These are phyloP conservation scores for Xestia sexstrigata DNA, from an alignment of 2,888 invertebrate genomes.

Conservation along the genomic window DNA sequence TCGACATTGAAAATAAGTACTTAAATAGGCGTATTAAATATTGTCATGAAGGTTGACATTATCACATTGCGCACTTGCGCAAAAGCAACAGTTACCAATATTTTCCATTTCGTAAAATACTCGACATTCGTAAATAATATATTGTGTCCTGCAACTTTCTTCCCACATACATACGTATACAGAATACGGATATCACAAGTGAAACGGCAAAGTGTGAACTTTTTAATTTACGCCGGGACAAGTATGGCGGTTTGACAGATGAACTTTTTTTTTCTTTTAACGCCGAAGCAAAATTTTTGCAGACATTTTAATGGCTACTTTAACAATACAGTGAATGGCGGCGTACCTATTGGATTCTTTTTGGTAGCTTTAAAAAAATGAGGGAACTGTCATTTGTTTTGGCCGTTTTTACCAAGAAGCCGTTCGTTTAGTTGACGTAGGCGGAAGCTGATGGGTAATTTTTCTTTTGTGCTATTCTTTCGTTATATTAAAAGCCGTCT, in stretches of 20 bases:
- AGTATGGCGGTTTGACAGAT: slow-evolving; percentile 66
- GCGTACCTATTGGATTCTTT: slow-evolving; percentile 29
- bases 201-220: slow-evolving; percentile 67
- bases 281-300: slow-evolving; percentile 27
- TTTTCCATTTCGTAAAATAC: neutral
- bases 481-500: neutral
- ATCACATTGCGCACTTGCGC: neutral
- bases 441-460: neutral
- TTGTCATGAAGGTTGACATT: neutral
- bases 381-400: slow-evolving; percentile 1
- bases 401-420: neutral
- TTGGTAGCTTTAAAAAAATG: neutral
- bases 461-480: neutral
- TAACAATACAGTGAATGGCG: slow-evolving; percentile 30
- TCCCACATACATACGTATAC: slow-evolving; percentile 1
- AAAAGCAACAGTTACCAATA: neutral
- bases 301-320: slow-evolving; percentile 47
- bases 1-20: neutral
- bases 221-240: slow-evolving; percentile 73
- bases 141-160: neutral
- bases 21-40: neutral
- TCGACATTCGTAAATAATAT: neutral
- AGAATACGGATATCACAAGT: slow-evolving; percentile 59
- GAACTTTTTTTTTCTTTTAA: slow-evolving; percentile 58
- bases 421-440: neutral